Evolutionary conservation across 2,113 vertebrate species (phyloP).

Genomic region (Heterotilapia buettikoferi): DNA sequence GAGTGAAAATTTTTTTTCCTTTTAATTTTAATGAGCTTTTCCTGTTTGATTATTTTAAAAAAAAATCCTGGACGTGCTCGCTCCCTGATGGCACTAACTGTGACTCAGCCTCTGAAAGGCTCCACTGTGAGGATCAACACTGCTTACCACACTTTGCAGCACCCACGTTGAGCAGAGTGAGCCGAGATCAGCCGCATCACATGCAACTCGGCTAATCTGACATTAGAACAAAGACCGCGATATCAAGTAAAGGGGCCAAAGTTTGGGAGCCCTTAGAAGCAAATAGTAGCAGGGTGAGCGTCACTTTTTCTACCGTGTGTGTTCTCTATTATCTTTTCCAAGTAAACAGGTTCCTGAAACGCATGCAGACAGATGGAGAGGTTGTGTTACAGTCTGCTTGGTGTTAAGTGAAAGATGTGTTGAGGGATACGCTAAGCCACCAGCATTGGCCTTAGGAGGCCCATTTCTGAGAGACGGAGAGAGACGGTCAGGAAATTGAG

Average conservation of each 20-base stretch:
- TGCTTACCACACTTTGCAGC: conserved; percentile 1
- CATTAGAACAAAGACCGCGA: neutral
- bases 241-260: neutral
- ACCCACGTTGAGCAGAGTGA: neutral
- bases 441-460: conserved; percentile 58
- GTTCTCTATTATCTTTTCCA: conserved; percentile 37
- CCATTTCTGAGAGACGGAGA: conserved; percentile 49
- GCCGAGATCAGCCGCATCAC: neutral
- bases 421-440: conserved; percentile 53
- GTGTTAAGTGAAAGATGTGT: conserved; percentile 53
- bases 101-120: conserved; percentile 30
- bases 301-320: neutral
- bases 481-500: conserved; percentile 72
- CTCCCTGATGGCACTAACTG: conserved; percentile 10
- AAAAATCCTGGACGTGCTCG: conserved; percentile 6
- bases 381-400: conserved; percentile 49
- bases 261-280: neutral
- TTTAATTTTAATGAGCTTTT: conserved; percentile 43
- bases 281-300: neutral
- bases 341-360: conserved; percentile 45
- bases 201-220: neutral
- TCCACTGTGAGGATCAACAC: conserved; percentile 32
- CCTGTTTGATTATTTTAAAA: conserved; percentile 17
- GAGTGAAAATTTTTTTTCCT: neutral
- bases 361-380: conserved; percentile 26